Percentiles rank a stretch among this genome's conserved stretches.
phyloP scores from a whole-genome alignment of 2,888 invertebrate genomes.

The Andrena fulva region DNA sequence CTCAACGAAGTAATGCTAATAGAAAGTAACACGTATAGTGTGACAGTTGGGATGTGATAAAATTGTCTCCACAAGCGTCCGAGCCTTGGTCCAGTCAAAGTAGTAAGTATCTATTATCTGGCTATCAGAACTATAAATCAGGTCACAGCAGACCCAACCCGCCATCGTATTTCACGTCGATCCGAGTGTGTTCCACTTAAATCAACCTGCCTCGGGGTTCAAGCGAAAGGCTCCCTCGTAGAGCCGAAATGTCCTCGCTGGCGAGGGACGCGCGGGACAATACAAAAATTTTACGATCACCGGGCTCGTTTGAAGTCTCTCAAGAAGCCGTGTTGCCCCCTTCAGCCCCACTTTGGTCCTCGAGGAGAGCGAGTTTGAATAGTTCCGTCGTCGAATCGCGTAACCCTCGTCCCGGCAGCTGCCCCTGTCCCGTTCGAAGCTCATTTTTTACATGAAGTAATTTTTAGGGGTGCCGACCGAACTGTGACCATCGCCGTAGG shows the following conservation, averaged over 20 bases:
- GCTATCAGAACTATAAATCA: neutral
- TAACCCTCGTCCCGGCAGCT: slow-evolving; percentile 42
- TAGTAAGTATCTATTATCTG: too few species aligned
- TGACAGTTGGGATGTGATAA: too few species aligned
- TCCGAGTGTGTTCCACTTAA: neutral
- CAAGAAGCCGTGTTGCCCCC: slow-evolving; percentile 7
- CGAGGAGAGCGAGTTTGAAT: slow-evolving; percentile 26
- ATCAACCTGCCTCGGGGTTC: neutral
- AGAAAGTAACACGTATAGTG: too few species aligned
- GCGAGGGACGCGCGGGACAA: slow-evolving; percentile 12
- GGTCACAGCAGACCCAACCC: neutral
- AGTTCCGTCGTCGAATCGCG: slow-evolving; percentile 9
- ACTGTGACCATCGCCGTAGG: slow-evolving; percentile 65
- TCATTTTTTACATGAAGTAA: slow-evolving; percentile 71
- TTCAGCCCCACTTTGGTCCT: slow-evolving; percentile 23
- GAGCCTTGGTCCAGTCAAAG: too few species aligned
- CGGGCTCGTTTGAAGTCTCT: slow-evolving; percentile 39
- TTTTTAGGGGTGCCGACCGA: slow-evolving; percentile 72
- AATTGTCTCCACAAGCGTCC: too few species aligned
- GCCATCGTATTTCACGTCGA: neutral
- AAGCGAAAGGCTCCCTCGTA: neutral
- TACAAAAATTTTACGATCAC: slow-evolving; percentile 29
- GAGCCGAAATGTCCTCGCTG: neutral
- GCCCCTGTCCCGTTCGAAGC: slow-evolving; percentile 52
- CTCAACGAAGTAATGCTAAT: too few species aligned